These are phyloP conservation scores for Pseudopodoces humilis DNA, from an alignment of 2,113 vertebrate genomes.

Conservation along the genomic window DNA sequence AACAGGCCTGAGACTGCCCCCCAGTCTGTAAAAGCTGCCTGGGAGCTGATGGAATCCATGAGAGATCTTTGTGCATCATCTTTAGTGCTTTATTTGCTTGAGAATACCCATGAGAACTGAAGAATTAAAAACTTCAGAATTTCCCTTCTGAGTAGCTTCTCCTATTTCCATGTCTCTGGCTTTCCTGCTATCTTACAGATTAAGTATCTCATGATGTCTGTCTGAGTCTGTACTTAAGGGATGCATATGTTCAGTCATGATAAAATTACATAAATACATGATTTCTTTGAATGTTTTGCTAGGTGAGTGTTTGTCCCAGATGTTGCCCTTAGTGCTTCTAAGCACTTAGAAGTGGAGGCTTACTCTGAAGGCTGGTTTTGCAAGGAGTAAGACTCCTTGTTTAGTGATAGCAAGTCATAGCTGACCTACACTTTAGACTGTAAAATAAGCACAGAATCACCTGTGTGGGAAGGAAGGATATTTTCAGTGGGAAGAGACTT, in stretches of 20 bases:
- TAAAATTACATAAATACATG: neutral
- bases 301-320: neutral
- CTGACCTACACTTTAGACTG: neutral
- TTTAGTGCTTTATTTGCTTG: neutral
- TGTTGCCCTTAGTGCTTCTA: neutral
- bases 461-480: neutral
- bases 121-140: neutral
- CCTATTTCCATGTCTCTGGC: neutral
- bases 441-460: neutral
- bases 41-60: neutral
- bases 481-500: neutral
- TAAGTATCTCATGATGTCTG: fast-evolving
- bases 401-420: neutral
- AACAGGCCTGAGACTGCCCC: neutral
- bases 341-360: neutral
- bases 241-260: neutral
- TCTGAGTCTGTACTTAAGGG: neutral
- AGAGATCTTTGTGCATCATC: neutral
- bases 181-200: neutral
- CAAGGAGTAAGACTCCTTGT: neutral
- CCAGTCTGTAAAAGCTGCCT: neutral
- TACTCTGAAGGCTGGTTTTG: neutral
- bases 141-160: neutral
- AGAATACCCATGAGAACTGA: neutral
- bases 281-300: neutral